Evolutionary conservation across 2,888 invertebrate genomes (phyloP).

Genomic region (Ophion ellenae): DNA sequence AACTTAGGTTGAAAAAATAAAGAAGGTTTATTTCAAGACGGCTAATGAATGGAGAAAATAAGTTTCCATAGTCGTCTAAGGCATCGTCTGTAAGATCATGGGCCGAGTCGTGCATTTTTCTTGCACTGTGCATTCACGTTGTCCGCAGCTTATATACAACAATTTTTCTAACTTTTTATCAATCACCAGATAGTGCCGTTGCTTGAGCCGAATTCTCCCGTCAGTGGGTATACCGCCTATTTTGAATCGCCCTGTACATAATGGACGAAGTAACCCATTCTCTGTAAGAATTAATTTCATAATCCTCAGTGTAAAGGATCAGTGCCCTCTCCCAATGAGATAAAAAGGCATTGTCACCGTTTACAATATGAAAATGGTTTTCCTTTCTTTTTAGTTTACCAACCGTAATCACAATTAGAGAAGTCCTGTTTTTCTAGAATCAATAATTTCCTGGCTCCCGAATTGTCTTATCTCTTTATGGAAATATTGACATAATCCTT

Average conservation of each 20-base stretch:
- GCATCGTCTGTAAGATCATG: too few species aligned
- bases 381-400: conserved; percentile 29
- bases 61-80: too few species aligned
- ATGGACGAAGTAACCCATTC: conserved; percentile 61
- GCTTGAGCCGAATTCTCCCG: neutral
- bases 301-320: conserved; percentile 41
- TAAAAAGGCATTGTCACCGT: conserved; percentile 69
- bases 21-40: too few species aligned
- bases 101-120: too few species aligned
- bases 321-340: conserved; percentile 65
- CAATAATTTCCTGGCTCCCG: conserved; percentile 9
- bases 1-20: too few species aligned
- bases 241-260: neutral
- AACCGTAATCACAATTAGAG: conserved; percentile 11
- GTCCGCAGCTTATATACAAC: too few species aligned
- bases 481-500: neutral
- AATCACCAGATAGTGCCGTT: neutral
- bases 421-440: conserved; percentile 30
- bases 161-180: too few species aligned
- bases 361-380: neutral
- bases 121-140: too few species aligned
- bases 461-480: conserved; percentile 24
- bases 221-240: neutral
- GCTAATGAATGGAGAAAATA: too few species aligned
- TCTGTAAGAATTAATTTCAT: conserved; percentile 41